Evolutionary conservation across 2,797 vertebrate genomes (phyloP), one percentile per base, ranked within the genome.

Genomic region (Enteromius trimaculatus): DNA sequence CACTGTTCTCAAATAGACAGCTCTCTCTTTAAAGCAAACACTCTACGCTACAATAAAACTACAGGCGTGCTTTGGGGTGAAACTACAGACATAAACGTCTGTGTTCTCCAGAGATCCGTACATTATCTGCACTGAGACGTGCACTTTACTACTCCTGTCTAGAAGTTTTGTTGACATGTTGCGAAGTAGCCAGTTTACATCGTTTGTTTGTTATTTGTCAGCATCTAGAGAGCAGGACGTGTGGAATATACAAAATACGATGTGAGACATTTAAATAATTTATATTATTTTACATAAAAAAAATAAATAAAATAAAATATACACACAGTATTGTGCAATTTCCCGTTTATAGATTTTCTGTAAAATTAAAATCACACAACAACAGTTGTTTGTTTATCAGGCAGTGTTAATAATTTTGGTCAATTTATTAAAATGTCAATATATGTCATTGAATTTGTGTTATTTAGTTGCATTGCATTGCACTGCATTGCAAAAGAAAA

Each of bases 31-130:
- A 10, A 58, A 55, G 19, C 62, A 69, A 60, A 44, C 49, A 26
- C 58, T 13, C n/a, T 2, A n/a, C 14, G 6, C 62, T 44, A 42
- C 72, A 77, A 66, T 53, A 68, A 55, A 76, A 44, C 62, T 75
- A 77, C 62, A 53, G 44, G 64, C 55, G 80, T 82, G 80, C 44
- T 66, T 82, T 82, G 31, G 62, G 39, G 72, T 31, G 58, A 71
- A 65, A 66, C n/a, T 66, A 65, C 47, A 82, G 60, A 55, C 17
- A 17, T 66, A 53, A 3, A 66, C 13, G 23, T 19, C 19, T 23
- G 11, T 53, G 42, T 65, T 76, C 70, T 66, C 10, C 1, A 8
- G 21, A 55, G 62, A 3, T n/a, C 29, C 42, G n/a, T 44, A 60
- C 16, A 74, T 75, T 65, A 68, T 77, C 19, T 58, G 23, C 72